These are phyloP conservation scores for Gastracanthus pulcherrimus DNA, from an alignment of 2,888 invertebrate species.

Conservation along the genomic window DNA sequence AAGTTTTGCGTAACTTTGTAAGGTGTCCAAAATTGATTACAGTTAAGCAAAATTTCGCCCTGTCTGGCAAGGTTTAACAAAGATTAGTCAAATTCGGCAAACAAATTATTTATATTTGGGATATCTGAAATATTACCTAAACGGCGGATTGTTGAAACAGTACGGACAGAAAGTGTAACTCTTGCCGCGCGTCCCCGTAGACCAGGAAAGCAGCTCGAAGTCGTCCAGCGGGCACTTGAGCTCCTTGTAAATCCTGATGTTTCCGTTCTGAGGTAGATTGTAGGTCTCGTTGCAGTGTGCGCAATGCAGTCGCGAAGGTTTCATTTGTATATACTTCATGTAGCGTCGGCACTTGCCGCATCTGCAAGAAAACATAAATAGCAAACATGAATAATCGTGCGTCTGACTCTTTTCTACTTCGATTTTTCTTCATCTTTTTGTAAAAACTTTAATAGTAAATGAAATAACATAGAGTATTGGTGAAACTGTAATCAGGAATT, in stretches of 20 bases:
- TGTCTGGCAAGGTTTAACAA: too few species aligned
- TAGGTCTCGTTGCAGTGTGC: constrained; percentile 98
- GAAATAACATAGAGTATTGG: too few species aligned
- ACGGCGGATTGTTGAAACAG: constrained; percentile 99
- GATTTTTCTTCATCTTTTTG: too few species aligned
- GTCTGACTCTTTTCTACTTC: too few species aligned
- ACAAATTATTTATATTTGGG: too few species aligned
- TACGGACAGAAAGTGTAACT: constrained; percentile 98
- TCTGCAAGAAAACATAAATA: constrained; percentile 73
- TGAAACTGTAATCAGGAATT: too few species aligned
- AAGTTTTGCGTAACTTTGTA: too few species aligned
- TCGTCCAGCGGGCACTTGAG: constrained; percentile 98
- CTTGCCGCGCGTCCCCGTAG: constrained; percentile 96
- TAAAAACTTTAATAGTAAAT: too few species aligned
- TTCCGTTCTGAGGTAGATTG: constrained; percentile 94
- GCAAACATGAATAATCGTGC: too few species aligned
- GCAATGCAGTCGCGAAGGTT: constrained; percentile 96
- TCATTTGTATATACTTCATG: constrained; percentile 97
- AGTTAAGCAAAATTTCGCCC: too few species aligned
- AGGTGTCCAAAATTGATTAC: too few species aligned
- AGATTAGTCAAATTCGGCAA: too few species aligned
- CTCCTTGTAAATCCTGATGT: constrained; percentile 95
- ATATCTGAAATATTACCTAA: constrained; percentile 82
- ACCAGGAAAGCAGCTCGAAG: constrained; percentile 96
- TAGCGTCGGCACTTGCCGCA: constrained; percentile 97